phyloP scores from a whole-genome alignment of 2,888 invertebrate species.

The Dugesia japonica region DNA sequence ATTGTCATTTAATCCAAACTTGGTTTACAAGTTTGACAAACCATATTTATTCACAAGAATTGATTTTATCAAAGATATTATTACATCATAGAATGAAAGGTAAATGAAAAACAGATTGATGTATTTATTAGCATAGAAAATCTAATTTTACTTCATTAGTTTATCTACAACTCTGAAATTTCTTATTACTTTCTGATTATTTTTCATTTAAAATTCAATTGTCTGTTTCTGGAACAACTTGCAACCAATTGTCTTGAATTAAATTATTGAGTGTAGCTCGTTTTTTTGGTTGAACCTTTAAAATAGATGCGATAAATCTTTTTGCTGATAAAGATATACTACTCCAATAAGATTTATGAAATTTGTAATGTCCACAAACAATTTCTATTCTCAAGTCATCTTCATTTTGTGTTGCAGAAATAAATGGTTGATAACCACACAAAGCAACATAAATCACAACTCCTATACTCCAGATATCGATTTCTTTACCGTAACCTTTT shows the following conservation, averaged over 20 bases:
- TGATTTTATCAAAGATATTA: too few relatives aligned
- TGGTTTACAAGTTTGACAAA: too few relatives aligned
- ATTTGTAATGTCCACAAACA: slow-evolving; percentile 20
- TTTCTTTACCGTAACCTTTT: slow-evolving; percentile 26
- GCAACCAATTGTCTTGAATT: neutral
- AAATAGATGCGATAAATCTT: slow-evolving; percentile 23
- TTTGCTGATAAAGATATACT: slow-evolving; percentile 21
- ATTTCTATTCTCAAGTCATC: slow-evolving; percentile 26
- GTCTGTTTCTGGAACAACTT: too few relatives aligned
- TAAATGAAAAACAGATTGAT: too few relatives aligned
- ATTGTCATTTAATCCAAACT: too few relatives aligned
- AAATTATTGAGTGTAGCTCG: neutral
- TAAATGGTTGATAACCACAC: slow-evolving; percentile 32
- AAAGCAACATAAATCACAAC: slow-evolving; percentile 27
- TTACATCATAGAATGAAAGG: too few relatives aligned
- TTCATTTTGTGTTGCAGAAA: slow-evolving; percentile 12
- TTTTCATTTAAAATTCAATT: neutral
- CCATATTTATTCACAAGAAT: too few relatives aligned
- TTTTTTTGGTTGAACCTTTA: slow-evolving; percentile 23
- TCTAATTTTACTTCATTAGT: too few relatives aligned
- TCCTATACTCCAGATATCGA: slow-evolving; percentile 31
- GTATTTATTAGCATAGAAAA: too few relatives aligned
- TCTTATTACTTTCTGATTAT: too few relatives aligned
- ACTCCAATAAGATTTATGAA: slow-evolving; percentile 28
- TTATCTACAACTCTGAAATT: too few relatives aligned